phyloP scores from a whole-genome alignment of 2,888 invertebrate genomes.

The Meta bourneti region DNA sequence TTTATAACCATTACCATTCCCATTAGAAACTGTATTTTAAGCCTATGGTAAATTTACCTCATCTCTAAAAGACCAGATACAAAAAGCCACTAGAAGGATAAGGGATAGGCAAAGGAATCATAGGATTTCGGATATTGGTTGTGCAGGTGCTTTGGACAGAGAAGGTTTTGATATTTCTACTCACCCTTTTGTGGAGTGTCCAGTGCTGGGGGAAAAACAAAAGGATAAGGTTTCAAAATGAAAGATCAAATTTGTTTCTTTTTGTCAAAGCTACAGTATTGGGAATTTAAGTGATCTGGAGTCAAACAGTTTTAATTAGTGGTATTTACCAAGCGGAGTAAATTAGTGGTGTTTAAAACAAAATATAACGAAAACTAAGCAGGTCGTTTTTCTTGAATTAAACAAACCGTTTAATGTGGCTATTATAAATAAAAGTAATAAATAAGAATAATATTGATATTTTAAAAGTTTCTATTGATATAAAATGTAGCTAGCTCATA shows the following conservation, averaged over 20 bases:
- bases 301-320: background rate
- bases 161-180: conserved; percentile 75
- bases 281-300: background rate
- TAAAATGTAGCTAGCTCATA: too few species aligned
- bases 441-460: too few species aligned
- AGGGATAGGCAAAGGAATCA: conserved; percentile 30
- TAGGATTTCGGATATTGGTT: background rate
- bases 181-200: conserved; percentile 77
- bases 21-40: too few species aligned
- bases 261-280: conserved; percentile 53
- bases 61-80: background rate
- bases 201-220: conserved; percentile 76
- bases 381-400: too few species aligned
- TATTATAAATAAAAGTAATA: too few species aligned
- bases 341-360: too few species aligned
- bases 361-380: too few species aligned
- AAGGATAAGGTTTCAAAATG: conserved; percentile 75
- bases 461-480: too few species aligned
- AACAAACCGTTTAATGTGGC: too few species aligned
- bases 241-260: conserved; percentile 51
- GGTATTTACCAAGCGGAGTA: background rate
- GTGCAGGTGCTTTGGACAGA: conserved; percentile 71
- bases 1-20: too few species aligned
- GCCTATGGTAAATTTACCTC: too few species aligned
- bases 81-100: conserved; percentile 1